Conservation (phyloP, 53 echinoderm and acorn worm species). For the Stichopus horrens region DNA sequence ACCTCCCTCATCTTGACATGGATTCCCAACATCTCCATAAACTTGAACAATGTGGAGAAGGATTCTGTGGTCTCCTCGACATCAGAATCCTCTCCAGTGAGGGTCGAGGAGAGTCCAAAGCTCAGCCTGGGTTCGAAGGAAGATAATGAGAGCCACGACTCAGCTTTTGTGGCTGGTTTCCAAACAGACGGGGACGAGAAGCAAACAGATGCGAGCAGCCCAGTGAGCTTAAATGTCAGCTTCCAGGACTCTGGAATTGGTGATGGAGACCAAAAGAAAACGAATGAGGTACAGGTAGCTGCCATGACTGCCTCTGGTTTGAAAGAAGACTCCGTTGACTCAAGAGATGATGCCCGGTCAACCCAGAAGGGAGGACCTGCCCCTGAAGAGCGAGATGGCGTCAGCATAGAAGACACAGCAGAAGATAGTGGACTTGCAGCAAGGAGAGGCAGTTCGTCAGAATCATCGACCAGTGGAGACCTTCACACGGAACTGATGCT, state of each 20-base stretch:
- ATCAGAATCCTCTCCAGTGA: constrained; percentile 40
- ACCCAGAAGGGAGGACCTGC: neutral
- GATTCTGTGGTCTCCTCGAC: constrained; percentile 33
- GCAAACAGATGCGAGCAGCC: constrained; percentile 38
- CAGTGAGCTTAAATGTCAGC: constrained; percentile 56
- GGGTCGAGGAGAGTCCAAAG: constrained; percentile 13
- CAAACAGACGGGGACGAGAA: constrained; percentile 7
- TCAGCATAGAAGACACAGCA: constrained; percentile 30
- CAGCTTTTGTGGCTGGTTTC: constrained; percentile 31
- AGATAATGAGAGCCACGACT: constrained; percentile 51
- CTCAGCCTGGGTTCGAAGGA: constrained; percentile 12
- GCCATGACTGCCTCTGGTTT: neutral
- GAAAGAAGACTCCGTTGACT: neutral
- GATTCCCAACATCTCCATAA: constrained; percentile 94
- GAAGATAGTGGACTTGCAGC: constrained; percentile 15
- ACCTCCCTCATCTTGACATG: constrained; percentile 88
- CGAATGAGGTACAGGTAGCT: neutral
- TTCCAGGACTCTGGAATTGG: constrained; percentile 62
- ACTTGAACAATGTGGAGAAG: constrained; percentile 41
- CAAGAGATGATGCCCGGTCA: neutral
- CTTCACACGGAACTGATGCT: constrained; percentile 75
- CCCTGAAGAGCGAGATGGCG: neutral
- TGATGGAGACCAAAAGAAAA: constrained; percentile 41
- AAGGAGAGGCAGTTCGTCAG: constrained; percentile 53
- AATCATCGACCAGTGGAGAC: constrained; percentile 82